These are phyloP conservation scores for Ferdinandea cuprea DNA, from an alignment of 2,888 invertebrate species.

Conservation along the genomic window DNA sequence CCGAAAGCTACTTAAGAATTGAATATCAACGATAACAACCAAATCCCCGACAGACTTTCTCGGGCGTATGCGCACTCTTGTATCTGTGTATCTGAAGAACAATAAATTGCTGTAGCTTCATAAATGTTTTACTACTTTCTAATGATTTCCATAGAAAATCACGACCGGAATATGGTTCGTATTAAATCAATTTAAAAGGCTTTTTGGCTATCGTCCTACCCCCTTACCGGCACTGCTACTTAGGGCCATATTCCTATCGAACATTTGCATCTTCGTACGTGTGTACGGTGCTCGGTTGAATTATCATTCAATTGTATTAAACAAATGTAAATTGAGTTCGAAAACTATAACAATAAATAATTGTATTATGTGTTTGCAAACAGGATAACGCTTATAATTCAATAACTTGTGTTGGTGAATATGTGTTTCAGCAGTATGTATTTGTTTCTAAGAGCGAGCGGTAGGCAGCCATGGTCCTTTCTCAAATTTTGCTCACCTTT, in stretches of 20 bases:
- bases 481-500: constrained; percentile 41
- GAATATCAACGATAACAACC: constrained; percentile 28
- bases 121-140: constrained; percentile 31
- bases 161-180: constrained; percentile 25
- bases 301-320: constrained; percentile 66
- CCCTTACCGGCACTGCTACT: constrained; percentile 21
- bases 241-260: constrained; percentile 19
- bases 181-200: constrained; percentile 66
- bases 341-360: constrained; percentile 74
- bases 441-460: neutral
- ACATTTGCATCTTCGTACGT: constrained; percentile 23
- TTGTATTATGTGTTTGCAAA: constrained; percentile 72
- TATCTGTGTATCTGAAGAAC: neutral
- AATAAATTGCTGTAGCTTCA: constrained; percentile 16
- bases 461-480: constrained; percentile 21
- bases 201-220: constrained; percentile 35
- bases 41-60: constrained; percentile 18
- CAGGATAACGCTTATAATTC: constrained; percentile 73
- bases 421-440: no score
- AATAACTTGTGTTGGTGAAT: constrained; percentile 42
- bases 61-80: neutral
- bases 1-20: constrained; percentile 17
- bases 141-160: constrained; percentile 56
- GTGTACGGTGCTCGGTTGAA: constrained; percentile 28
- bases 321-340: constrained; percentile 71